Evolutionary conservation across 2,888 invertebrate species (phyloP), one percentile per base, ranked within the genome.

Genomic region (Poecilus cupreus): DNA sequence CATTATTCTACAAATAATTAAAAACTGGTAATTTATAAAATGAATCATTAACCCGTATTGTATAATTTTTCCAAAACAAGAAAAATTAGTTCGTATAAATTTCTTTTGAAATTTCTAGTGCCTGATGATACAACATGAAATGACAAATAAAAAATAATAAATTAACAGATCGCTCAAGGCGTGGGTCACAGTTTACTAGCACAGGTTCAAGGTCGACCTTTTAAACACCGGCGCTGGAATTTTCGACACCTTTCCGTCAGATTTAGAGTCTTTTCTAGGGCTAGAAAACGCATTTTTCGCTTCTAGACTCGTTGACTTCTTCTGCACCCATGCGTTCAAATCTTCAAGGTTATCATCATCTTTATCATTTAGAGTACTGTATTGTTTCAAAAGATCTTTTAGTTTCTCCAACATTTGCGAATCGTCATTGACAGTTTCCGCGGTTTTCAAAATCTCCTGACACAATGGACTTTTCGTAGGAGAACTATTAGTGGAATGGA

Each of bases 351-450:
- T 68, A 18, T 68, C 64, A 70, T 93, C 92, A 0, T 92, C 92
- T 80, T 91, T 90, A 60, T 92, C 91, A 2, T 90, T 91, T 82
- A 91, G 90, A 49, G 91, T 89, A 80, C 91, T 91, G 85, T 93
- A 93, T 83, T 93, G 91, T 49, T 91, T 91, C n/a, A 94, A 87
- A 43, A 93, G 87, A 82, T 93, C 94, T 86, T 95, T 95, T 89
- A 96, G 93, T 87, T 95, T 94, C 85, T 93, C 93, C 22, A 95
- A 89, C 79, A 96, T 94, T 83, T 93, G 90, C 3, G 93, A 92
- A 85, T 96, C 95, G 85, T 95, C 94, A 86, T 94, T 93, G 0
- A 94, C 92, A 2, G 92, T 92, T 85, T 93, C 94, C 3, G 95
- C 93, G 24, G 94, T 93, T 84, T 93, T 91, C 1, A 96, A 88